Conservation (phyloP, 2,113 vertebrate genomes). For the Asarcornis scutulata region DNA sequence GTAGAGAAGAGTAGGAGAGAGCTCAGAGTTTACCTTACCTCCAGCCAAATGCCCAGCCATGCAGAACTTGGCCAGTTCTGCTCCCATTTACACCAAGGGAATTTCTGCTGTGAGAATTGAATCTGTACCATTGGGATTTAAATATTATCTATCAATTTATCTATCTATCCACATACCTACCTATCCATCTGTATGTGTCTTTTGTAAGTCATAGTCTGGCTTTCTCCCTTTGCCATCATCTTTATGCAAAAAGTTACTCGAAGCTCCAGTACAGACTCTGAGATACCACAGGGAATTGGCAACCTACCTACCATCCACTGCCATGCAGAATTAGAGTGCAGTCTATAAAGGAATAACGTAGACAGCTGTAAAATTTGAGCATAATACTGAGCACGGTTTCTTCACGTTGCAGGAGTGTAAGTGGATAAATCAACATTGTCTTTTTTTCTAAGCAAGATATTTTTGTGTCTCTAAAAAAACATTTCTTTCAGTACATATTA, state of each 20-base stretch:
- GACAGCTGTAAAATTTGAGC: not conserved
- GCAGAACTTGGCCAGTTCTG: not conserved
- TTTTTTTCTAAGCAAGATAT: not conserved
- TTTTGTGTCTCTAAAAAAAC: not conserved
- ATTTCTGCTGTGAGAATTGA: not conserved
- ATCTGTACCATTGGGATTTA: not conserved
- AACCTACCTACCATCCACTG: rapidly evolving
- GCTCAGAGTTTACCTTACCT: not conserved
- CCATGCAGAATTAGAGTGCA: not conserved
- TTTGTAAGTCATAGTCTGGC: not conserved
- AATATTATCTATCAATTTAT: no score
- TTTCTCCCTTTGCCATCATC: not conserved
- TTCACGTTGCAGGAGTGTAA: not conserved
- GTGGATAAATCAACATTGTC: not conserved
- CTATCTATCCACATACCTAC: no score
- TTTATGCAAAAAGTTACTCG: not conserved
- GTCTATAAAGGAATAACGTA: not conserved
- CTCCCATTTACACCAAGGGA: not conserved
- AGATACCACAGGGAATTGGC: not conserved
- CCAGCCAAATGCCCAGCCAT: not conserved
- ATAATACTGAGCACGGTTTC: not conserved
- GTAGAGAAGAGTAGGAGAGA: not conserved
- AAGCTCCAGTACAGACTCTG: not conserved
- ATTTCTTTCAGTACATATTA: not conserved
- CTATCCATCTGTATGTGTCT: no score